A percentile compares a stretch with the other conserved stretches of the same genome.
Conservation (phyloP, 2,113 vertebrate genomes). For the Thamnophis sirtalis region DNA sequence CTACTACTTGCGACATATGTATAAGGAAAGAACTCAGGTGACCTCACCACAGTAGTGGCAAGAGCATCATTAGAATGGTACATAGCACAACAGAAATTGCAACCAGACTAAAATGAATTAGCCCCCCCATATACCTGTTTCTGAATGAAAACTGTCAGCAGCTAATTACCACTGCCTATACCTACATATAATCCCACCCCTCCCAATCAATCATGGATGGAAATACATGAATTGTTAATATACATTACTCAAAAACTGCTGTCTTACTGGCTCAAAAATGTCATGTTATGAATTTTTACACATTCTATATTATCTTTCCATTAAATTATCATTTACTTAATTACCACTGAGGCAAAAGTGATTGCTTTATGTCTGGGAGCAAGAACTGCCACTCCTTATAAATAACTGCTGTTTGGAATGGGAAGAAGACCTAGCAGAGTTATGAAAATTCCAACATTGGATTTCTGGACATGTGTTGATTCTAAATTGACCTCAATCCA, state of each 20-base stretch:
- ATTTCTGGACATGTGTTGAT: neutral
- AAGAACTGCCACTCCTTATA: neutral
- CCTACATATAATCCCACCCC: neutral
- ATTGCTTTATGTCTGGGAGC: neutral
- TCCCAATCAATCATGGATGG: neutral
- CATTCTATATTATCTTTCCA: neutral
- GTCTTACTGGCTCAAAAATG: neutral
- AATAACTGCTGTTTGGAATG: neutral
- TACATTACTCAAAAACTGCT: neutral
- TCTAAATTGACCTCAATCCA: neutral
- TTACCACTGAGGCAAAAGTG: neutral
- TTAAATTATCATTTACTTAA: neutral
- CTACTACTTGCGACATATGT: neutral
- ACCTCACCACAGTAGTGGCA: neutral
- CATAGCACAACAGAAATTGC: neutral
- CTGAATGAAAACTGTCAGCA: neutral
- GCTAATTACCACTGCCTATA: neutral
- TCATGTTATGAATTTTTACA: neutral
- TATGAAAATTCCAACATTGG: neutral
- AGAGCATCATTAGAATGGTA: neutral
- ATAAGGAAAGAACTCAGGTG: neutral
- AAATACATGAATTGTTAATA: neutral
- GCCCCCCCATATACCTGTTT: neutral
- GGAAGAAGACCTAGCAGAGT: neutral
- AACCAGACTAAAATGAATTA: neutral